Evolutionary conservation across 2,888 invertebrate genomes (phyloP).

Genomic region (Melipona bicolor): DNA sequence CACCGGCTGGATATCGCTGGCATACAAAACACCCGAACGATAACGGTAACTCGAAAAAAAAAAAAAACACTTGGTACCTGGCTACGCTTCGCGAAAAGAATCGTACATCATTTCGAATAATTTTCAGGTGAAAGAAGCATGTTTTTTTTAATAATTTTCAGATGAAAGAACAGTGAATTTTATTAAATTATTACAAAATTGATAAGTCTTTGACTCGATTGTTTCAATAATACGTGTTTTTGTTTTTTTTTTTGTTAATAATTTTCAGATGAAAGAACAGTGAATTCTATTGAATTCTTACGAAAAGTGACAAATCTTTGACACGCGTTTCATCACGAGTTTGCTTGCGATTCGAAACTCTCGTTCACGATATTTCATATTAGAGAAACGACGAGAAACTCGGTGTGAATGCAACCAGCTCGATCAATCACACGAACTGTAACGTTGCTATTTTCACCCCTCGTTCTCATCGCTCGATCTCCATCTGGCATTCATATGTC

Average conservation of each 20-base stretch:
- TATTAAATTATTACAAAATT: too few species aligned
- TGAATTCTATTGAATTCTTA: too few species aligned
- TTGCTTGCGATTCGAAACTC: background rate
- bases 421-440: constrained; percentile 30
- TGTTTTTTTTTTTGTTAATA: too few species aligned
- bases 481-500: constrained; percentile 44
- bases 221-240: too few species aligned
- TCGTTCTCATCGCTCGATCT: constrained; percentile 37
- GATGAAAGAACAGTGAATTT: too few species aligned
- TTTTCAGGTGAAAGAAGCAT: too few species aligned
- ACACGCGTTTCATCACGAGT: too few species aligned
- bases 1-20: constrained; percentile 32
- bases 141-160: background rate
- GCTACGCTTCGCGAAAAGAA: constrained; percentile 9
- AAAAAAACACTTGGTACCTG: background rate
- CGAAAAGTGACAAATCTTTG: background rate
- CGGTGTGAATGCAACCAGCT: constrained; percentile 1
- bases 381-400: constrained; percentile 30
- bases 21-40: constrained; percentile 42
- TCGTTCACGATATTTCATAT: background rate
- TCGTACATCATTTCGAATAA: background rate
- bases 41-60: constrained; percentile 47
- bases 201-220: too few species aligned
- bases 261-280: too few species aligned
- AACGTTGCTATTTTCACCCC: constrained; percentile 33